Evolutionary conservation across 1,140 invertebrate genomes (phyloP).

Genomic region (Papilio glaucus): DNA sequence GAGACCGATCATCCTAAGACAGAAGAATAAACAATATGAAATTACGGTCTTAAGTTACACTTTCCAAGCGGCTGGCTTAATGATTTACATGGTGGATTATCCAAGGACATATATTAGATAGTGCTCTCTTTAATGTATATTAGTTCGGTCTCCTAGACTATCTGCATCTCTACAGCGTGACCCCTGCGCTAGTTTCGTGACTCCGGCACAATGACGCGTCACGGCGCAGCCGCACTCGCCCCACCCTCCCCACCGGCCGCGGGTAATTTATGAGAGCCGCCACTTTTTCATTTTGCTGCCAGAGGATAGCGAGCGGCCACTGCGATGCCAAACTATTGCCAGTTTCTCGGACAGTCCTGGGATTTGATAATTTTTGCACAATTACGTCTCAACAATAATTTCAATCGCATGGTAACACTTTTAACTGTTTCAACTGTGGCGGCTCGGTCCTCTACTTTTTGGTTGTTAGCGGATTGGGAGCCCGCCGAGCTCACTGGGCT

Average conservation of each 20-base stretch:
- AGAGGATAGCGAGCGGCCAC: conserved; percentile 16
- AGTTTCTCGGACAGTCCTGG: neutral
- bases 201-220: conserved; percentile 34
- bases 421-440: too few relatives aligned
- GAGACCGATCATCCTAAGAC: too few relatives aligned
- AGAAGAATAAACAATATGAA: too few relatives aligned
- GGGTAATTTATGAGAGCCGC: conserved; percentile 48
- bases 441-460: too few relatives aligned
- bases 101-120: too few relatives aligned
- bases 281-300: conserved; percentile 50
- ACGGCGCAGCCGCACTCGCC: neutral
- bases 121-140: too few relatives aligned
- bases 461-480: too few relatives aligned
- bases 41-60: too few relatives aligned
- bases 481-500: too few relatives aligned
- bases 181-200: conserved; percentile 32
- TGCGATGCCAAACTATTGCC: neutral
- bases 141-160: conserved; percentile 26
- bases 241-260: neutral
- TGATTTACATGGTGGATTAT: too few relatives aligned
- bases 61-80: too few relatives aligned
- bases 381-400: neutral
- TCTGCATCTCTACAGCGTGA: conserved; percentile 4
- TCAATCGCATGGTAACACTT: too few relatives aligned
- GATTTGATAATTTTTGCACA: neutral